Evolutionary conservation across 2,888 invertebrate species (phyloP).

Genomic region (Colletes collaris): DNA sequence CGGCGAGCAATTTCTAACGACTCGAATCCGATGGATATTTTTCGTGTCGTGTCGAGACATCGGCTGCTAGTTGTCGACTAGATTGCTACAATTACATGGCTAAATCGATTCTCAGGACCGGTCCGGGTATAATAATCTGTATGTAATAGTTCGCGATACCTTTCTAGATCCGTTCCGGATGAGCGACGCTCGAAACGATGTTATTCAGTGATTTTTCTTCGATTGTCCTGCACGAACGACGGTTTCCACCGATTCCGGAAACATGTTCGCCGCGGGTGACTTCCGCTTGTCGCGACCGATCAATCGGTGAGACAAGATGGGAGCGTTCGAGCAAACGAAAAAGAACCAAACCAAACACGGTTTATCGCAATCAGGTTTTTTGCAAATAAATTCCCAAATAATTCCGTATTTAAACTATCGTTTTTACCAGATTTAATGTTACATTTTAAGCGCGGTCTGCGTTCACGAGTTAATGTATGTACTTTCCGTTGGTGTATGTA

Average conservation of each 20-base stretch:
- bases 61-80: conserved; percentile 49
- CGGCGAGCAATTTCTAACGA: conserved; percentile 35
- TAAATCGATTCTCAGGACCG: conserved; percentile 63
- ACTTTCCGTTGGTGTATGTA: too few species aligned
- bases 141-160: conserved; percentile 58
- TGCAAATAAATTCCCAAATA: too few species aligned
- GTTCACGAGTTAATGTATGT: too few species aligned
- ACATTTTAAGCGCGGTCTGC: too few species aligned
- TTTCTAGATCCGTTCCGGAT: conserved; percentile 56
- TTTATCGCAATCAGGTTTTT: too few species aligned
- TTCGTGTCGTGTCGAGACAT: conserved; percentile 45
- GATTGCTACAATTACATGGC: conserved; percentile 66
- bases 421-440: too few species aligned
- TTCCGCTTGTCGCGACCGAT: conserved; percentile 50
- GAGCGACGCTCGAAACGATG: conserved; percentile 44
- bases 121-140: conserved; percentile 58
- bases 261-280: conserved; percentile 36
- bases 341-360: not conserved
- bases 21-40: conserved; percentile 37
- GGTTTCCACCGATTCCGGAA: conserved; percentile 40
- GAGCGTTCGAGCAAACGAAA: too few species aligned
- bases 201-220: conserved; percentile 37
- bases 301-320: conserved; percentile 19
- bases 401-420: too few species aligned
- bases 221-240: conserved; percentile 29